phyloP scores from a whole-genome alignment of 2,888 invertebrate species.

The Rhogogaster chlorosoma region DNA sequence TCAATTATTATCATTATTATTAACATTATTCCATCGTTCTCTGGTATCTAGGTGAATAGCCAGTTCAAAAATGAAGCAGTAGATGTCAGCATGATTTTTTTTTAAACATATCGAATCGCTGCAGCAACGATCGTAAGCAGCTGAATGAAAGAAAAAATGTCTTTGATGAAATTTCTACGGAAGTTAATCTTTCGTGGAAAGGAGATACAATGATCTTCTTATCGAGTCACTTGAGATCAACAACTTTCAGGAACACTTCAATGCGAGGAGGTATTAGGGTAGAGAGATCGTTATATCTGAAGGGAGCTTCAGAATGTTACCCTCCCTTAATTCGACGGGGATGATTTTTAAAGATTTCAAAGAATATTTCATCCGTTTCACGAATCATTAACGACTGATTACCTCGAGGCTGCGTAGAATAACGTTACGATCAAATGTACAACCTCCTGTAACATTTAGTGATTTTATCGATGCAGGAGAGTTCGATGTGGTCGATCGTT shows the following conservation, averaged over 20 bases:
- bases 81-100: neutral
- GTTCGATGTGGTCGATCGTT: neutral
- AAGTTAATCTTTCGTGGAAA: neutral
- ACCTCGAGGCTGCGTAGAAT: neutral
- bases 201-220: neutral
- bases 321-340: neutral
- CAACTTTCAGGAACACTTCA: conserved; percentile 4
- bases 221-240: conserved; percentile 19
- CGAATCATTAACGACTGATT: neutral
- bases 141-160: neutral
- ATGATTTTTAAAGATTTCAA: neutral
- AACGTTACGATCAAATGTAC: neutral
- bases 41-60: neutral
- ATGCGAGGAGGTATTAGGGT: neutral
- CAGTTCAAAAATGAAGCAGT: neutral
- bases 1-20: neutral
- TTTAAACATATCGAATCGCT: neutral
- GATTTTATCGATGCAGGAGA: neutral
- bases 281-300: neutral
- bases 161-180: neutral
- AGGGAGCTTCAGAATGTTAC: conserved; percentile 60
- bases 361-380: neutral
- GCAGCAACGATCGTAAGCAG: neutral
- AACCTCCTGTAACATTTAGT: neutral
- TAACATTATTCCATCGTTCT: neutral